Base-by-base conservation (phyloP, 2,113 vertebrate genomes). In the Albula glossodonta region DNA sequence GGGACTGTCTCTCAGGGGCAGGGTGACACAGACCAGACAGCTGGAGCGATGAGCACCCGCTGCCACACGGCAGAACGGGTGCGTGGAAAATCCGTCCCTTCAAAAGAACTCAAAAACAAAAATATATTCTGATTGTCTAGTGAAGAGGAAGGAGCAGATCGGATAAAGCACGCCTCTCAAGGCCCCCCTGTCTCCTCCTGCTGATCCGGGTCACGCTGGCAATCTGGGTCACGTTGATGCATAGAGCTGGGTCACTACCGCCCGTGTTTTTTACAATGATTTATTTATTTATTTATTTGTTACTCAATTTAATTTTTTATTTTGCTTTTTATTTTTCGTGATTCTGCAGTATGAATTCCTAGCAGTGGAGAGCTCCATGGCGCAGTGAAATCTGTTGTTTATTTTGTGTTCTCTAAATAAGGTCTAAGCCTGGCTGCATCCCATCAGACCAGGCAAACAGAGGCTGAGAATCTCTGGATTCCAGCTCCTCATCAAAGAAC, bases 361-460 rank as follows among this genome's bases (percentile, higher is more conserved):
- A 81, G 12, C 74, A 51, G 86, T 56, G 82, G 81, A 5, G 48
- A 17, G 15, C 77, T 31, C 82, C 81, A 53, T 19, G 15, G 17
- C 60, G 60, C 60, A 19, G 60, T 19, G 31, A 66, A 79, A 66
- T 83, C 70, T 19, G 82, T 74, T 80, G 86, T 84, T 87, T 80
- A 80, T 84, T 84, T 87, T 60, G 74, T 48, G 78, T 86, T 78
- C 78, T 80, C 86, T 70, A 80, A 87, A 84, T 83, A 84, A 66
- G 78, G 78, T 84, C 82, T 49, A 7, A 49, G 48, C 25, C 56
- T 31, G 77, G 56, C 82, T n/a, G 86, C 82, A 63, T 87, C 82
- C 82, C 78, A 84, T 56, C 57, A 50, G 56, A 82, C 77, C 1
- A 41, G 10, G 53, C 49, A 51, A 77, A 52, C 52, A 70, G 60